Conservation (phyloP, 2,888 invertebrate genomes). For the Harpagoxenus sublaevis region DNA sequence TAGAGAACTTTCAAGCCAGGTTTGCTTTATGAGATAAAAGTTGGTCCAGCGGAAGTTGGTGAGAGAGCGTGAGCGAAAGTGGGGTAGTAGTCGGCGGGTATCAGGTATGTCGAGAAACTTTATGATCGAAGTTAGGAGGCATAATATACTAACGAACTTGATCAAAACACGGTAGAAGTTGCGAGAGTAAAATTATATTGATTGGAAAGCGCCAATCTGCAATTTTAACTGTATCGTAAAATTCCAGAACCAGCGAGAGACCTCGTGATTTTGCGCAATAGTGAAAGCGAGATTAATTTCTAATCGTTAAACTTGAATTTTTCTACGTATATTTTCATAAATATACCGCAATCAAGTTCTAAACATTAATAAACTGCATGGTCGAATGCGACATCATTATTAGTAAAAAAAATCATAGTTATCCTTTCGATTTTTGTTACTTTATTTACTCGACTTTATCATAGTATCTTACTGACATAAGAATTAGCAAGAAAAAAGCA, state of each 20-base stretch:
- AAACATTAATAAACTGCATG: neutral
- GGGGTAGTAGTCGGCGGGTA: neutral
- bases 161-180: neutral
- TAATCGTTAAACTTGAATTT: neutral
- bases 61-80: conserved; percentile 20
- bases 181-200: neutral
- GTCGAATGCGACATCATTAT: neutral
- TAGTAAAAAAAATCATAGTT: neutral
- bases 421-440: neutral
- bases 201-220: neutral
- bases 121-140: neutral
- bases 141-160: conserved; percentile 11
- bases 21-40: conserved; percentile 15
- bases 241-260: neutral
- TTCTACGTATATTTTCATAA: neutral
- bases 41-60: conserved; percentile 3
- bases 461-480: neutral
- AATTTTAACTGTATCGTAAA: neutral
- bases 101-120: conserved; percentile 13
- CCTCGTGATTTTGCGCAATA: neutral
- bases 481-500: neutral
- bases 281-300: neutral
- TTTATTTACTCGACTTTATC: neutral
- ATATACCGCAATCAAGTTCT: neutral
- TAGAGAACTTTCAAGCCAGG: conserved; percentile 2